Base-by-base conservation (phyloP, 2,888 invertebrate species). In the Mechanitis mazaeus region DNA sequence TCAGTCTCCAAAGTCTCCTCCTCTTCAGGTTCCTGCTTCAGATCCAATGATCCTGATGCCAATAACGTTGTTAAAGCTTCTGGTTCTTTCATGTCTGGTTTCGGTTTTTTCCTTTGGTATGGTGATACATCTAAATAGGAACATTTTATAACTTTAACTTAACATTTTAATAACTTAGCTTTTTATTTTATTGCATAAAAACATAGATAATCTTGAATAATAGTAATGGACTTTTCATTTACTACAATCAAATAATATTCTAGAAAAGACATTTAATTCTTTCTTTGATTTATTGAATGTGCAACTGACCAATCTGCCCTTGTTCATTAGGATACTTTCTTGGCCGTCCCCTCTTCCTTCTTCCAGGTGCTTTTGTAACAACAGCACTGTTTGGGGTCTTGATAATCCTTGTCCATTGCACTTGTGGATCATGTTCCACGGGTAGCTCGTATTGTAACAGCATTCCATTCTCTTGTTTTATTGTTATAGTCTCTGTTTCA, bases 401-500 rank as follows among this genome's bases (percentile, higher is more conserved):
- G 28, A 78, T 77, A 31, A 84, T 80, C 58, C 85, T 72, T 0
- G 87, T 83, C 90, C 90, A 91, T 47, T 81, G 78, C 0, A 81
- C 75, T 9, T 79, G 77, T 0, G 86, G 83, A 33, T 91, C 89
- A 72, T 90, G 87, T 64, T 91, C 90, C 46, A 91, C 84, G 0
- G 91, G 91, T 64, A 91, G 69, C 69, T 91, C 91, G 74, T 91
- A 91, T 69, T 90, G 91, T 1, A 90, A 76, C 1, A 90, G 78
- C 12, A 87, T 71, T 0, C 91, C 91, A 78, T 91, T 90, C 68
- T 91, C 91, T 73, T 91, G 90, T 65, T 91, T 91, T 73, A 91
- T 90, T n/a, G 90, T 89, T 7, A 91, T 89, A 1, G 86, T 87
- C 71, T 91, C 91, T 31, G 87, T 88, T 64, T 87, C 89, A 56